Base-by-base conservation (phyloP, 2,113 vertebrate species). In the Lampris megalopsis region DNA sequence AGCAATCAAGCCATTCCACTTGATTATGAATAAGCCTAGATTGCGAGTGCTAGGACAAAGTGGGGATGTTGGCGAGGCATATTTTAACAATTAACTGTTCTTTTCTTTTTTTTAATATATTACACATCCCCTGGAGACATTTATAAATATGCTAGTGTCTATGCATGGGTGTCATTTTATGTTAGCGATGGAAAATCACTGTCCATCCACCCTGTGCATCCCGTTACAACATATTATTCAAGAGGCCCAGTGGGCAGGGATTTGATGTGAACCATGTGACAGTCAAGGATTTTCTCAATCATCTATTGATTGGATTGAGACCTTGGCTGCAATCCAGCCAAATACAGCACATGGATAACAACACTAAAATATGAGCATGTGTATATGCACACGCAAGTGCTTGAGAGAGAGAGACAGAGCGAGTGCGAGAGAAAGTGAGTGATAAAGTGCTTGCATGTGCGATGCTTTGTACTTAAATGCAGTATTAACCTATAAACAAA, bases 291-390 rank as follows among this genome's bases (percentile, higher is more conserved):
- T 49, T 72, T 77, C 63, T 75, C 69, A 79, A 81, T 81, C 59
- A 69, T 35, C 36, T 69, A 67, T 67, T 68, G 77, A 89, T 87
- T 86, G 61, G 77, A 90, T 83, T 86, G 81, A 83, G 72, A 81
- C 56, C 73, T 68, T 90, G 77, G 86, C 79, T 68, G n/a, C 1
- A 11, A 11, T 75, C 86, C 87, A 86, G 76, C 45, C 75, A 45
- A 80, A 80, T 2, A 60, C 42, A 70, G 57, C 70, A 43, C 53
- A 42, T 47, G 24, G 68, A 69, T 67, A 83, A 85, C 73, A 84
- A 71, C 63, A 73, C 62, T 84, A 57, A 68, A 72, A n/a, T 56
- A 24, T 41, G 59, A 61, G 64, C 43, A 36, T 50, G 48, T 50
- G 63, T 50, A 8, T 36, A 24, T 24, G 24, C 24, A 24, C 24